Conservation (phyloP, 2,797 vertebrate genomes). For the Novumbra hubbsi region DNA sequence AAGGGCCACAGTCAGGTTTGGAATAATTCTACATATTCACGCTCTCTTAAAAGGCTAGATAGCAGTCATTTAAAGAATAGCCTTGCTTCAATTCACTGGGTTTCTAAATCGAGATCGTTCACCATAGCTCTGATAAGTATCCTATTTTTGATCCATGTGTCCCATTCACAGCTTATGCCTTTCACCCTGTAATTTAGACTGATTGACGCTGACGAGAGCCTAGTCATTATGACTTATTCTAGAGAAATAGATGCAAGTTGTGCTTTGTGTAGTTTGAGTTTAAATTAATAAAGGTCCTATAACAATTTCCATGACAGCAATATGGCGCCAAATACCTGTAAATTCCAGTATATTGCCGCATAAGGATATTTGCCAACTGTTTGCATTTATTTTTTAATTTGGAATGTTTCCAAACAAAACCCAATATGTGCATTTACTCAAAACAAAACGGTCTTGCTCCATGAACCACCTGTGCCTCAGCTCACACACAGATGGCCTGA, state of each 20-base stretch:
- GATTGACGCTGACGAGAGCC: not conserved
- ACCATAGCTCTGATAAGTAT: not conserved
- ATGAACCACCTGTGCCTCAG: too few relatives aligned
- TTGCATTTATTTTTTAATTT: too few relatives aligned
- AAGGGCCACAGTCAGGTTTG: constrained; percentile 14
- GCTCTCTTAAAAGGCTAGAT: not conserved
- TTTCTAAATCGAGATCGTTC: not conserved
- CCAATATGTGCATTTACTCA: too few relatives aligned
- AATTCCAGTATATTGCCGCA: too few relatives aligned
- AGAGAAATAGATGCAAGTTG: not conserved
- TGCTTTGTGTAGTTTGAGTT: not conserved
- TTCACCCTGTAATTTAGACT: not conserved
- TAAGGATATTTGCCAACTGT: too few relatives aligned
- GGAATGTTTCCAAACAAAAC: too few relatives aligned
- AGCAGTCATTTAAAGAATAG: not conserved
- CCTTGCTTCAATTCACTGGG: not conserved
- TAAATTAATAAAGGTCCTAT: not conserved
- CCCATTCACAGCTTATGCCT: not conserved
- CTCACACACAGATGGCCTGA: too few relatives aligned
- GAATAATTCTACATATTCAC: not conserved
- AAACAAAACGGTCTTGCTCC: too few relatives aligned
- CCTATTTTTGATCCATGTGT: not conserved
- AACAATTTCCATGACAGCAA: not conserved
- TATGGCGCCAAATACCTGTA: not conserved
- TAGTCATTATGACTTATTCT: not conserved